Evolutionary conservation across 2,888 invertebrate genomes (phyloP).

Genomic region (Germaria angustata): DNA sequence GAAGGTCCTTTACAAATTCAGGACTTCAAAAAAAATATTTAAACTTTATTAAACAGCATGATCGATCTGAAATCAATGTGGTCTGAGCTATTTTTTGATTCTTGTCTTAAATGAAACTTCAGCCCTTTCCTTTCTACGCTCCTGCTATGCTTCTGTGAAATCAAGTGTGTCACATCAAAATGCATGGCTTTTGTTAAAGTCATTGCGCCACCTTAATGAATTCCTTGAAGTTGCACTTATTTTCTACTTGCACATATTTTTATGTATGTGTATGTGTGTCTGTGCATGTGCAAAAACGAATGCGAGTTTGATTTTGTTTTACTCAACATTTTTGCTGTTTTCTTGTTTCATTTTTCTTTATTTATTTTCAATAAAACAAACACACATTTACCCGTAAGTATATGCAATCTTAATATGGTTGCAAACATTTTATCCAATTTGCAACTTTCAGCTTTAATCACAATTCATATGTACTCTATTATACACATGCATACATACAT

Average conservation of each 20-base stretch:
- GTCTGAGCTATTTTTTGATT: no score
- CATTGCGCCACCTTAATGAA: constrained; percentile 61
- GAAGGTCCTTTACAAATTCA: no score
- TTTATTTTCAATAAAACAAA: constrained; percentile 28
- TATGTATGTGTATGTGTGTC: neutral
- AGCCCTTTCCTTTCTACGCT: neutral
- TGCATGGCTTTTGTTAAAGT: constrained; percentile 40
- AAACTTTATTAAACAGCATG: no score
- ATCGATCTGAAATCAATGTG: no score
- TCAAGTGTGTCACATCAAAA: constrained; percentile 51
- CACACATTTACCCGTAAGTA: neutral
- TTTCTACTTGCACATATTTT: neutral
- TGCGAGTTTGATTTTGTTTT: constrained; percentile 4
- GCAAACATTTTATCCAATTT: constrained; percentile 50
- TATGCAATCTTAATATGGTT: constrained; percentile 17
- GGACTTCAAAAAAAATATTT: no score
- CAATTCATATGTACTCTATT: constrained; percentile 3
- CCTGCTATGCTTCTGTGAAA: neutral
- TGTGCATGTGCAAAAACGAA: neutral
- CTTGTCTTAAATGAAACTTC: no score
- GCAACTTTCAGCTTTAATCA: constrained; percentile 60
- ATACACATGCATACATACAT: neutral
- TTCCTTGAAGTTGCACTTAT: constrained; percentile 57
- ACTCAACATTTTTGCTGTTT: neutral
- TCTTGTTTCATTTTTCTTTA: neutral